Conservation (phyloP, 2,797 vertebrate species). For the Hylomyscus alleni region DNA sequence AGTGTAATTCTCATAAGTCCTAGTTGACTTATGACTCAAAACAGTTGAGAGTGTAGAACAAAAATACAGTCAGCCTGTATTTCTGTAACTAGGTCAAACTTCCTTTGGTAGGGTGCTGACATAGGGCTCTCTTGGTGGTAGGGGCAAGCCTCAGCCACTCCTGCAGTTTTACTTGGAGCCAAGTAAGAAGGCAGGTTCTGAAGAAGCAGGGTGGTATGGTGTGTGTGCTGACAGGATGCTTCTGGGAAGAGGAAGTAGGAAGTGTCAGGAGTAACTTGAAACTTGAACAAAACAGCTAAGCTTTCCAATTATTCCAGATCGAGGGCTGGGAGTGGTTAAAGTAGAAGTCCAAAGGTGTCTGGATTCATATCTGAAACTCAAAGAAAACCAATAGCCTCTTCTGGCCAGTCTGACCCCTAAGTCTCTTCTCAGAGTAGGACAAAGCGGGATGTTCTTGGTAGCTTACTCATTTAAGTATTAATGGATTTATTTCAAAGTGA, state of each 20-base stretch:
- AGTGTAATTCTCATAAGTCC: neutral
- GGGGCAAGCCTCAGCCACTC: neutral
- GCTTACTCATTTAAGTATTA: constrained; percentile 31
- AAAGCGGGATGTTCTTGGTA: neutral
- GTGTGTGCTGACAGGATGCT: neutral
- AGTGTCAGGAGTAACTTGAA: constrained; percentile 18
- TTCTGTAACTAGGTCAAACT: neutral
- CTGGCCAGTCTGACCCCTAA: neutral
- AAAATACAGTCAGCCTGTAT: neutral
- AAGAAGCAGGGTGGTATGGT: too few relatives aligned
- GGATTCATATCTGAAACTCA: neutral
- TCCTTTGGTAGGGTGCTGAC: neutral
- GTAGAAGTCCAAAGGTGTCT: neutral
- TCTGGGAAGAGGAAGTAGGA: neutral
- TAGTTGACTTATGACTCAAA: neutral
- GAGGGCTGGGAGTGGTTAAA: neutral
- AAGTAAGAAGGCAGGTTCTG: neutral
- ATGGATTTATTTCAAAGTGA: constrained; percentile 29
- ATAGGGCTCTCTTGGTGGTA: neutral
- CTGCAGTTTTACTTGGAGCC: neutral
- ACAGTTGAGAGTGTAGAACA: neutral
- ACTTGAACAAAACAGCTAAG: neutral
- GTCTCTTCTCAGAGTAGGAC: constrained; percentile 10
- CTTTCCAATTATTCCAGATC: neutral
- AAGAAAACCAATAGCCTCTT: neutral